phyloP scores from a whole-genome alignment of 2,797 vertebrate genomes.

The Paedocypris micromegethes region DNA sequence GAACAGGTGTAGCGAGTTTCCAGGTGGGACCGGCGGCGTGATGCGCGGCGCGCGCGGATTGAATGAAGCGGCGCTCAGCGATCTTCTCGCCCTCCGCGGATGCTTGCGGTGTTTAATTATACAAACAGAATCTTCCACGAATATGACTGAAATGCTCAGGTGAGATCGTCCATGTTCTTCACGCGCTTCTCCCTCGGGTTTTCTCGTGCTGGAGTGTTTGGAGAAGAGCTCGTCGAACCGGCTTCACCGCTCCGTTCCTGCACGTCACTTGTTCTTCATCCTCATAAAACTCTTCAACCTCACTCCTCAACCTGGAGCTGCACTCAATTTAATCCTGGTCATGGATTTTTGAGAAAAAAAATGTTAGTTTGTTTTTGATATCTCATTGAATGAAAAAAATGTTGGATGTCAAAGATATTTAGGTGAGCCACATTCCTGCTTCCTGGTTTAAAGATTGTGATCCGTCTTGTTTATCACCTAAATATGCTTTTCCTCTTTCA shows the following conservation, averaged over 20 bases:
- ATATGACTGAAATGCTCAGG: neutral
- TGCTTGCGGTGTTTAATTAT: neutral
- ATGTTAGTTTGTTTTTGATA: no score
- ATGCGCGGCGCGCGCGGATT: conserved; percentile 3
- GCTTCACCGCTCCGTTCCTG: neutral
- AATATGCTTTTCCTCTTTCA: no score
- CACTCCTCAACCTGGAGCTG: no score
- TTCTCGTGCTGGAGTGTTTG: neutral
- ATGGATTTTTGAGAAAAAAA: no score
- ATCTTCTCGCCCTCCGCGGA: neutral
- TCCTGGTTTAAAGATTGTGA: no score
- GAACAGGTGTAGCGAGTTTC: conserved; percentile 18
- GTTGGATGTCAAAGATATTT: no score
- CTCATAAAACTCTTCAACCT: neutral
- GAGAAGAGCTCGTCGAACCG: conserved; percentile 17
- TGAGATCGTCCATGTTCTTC: neutral
- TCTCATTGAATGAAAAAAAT: no score
- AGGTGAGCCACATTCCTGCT: no score
- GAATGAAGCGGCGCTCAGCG: neutral
- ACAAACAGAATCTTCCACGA: neutral
- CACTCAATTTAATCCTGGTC: no score
- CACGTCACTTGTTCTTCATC: neutral
- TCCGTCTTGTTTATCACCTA: no score
- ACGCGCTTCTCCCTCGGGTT: neutral
- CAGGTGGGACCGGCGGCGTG: conserved; percentile 5